Conservation (phyloP, 2,113 vertebrate species). For the Oplegnathus fasciatus region DNA sequence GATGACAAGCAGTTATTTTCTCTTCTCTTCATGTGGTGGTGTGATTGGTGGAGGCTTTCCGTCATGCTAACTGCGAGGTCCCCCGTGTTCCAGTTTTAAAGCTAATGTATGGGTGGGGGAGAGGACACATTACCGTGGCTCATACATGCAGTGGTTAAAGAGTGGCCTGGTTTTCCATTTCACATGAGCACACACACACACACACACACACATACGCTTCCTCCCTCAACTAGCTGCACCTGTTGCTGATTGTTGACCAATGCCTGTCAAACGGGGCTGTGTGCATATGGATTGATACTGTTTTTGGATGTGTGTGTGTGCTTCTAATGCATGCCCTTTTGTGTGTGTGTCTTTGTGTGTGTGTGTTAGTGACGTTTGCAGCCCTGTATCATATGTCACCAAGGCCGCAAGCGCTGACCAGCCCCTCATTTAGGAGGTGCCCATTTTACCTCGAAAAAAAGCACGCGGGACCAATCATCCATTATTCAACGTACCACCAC, state of each 20-base stretch:
- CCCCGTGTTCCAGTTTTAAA: conserved; percentile 54
- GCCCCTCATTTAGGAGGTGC: conserved; percentile 65
- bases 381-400: conserved; percentile 58
- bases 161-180: conserved; percentile 67
- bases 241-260: conserved; percentile 71
- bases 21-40: conserved; percentile 68
- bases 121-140: conserved; percentile 51
- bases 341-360: conserved; percentile 13
- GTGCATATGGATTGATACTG: conserved; percentile 33
- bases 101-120: conserved; percentile 63
- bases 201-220: conserved; percentile 17
- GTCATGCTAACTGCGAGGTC: conserved; percentile 25
- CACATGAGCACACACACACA: conserved; percentile 54
- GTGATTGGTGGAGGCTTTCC: conserved; percentile 39
- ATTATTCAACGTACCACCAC: conserved; percentile 72
- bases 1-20: conserved; percentile 61
- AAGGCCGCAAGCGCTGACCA: conserved; percentile 48
- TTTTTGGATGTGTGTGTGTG: background rate
- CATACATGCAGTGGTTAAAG: conserved; percentile 59
- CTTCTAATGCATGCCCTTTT: background rate
- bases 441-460: conserved; percentile 64
- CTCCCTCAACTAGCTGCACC: conserved; percentile 70
- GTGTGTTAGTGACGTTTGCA: conserved; percentile 21
- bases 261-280: conserved; percentile 38
- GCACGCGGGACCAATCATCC: conserved; percentile 66